Evolutionary conservation across 2,888 invertebrate genomes (phyloP), one percentile per base, ranked within the genome.

Genomic region (Masnerella sp.): DNA sequence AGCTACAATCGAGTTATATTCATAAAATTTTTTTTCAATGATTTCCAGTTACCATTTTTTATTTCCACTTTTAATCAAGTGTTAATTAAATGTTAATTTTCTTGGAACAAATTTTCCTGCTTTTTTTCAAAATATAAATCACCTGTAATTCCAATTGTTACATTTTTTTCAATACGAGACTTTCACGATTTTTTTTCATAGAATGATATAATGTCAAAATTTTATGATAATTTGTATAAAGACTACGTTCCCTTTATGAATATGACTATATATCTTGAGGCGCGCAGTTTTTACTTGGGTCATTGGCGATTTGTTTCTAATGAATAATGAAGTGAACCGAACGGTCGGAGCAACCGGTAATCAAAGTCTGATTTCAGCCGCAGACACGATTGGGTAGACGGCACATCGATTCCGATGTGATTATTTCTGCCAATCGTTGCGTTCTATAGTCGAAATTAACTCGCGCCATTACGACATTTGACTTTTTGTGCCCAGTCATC

Each of bases 271-370:
- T n/a, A 42, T 62, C 42, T 51, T 51, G 51, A 62, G 42, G 40
- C n/a, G n/a, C n/a, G n/a, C 51, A 34, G 32, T 62, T 49, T 62
- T 42, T 62, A 20, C 40, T n/a, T 28, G 36, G 28, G 17, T 45
- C 38, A 47, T 65, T 45, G 54, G 45, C 28, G 56, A 65, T 65
- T 65, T 45, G 64, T 52, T 65, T 52, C 64, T 22, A 54, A 65
- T 65, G 54, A 56, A 56, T 65, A 65, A 65, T 56, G 47, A 47
- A 65, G 40, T 45, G 47, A 65, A 42, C 43, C 52, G 40, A 59
- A 45, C 38, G 28, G 14, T 47, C 47, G 47, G 36, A 47, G 38
- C 52, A 52, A 52, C 52, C 34, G 34, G 43, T 64, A 64, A 52
- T 64, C 64, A 52, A 43, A 28, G 52, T 52, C 52, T 43, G 52